Evolutionary conservation across 2,113 vertebrate species (phyloP), one percentile per base, ranked within the genome.

Genomic region (Nothocercus julius): DNA sequence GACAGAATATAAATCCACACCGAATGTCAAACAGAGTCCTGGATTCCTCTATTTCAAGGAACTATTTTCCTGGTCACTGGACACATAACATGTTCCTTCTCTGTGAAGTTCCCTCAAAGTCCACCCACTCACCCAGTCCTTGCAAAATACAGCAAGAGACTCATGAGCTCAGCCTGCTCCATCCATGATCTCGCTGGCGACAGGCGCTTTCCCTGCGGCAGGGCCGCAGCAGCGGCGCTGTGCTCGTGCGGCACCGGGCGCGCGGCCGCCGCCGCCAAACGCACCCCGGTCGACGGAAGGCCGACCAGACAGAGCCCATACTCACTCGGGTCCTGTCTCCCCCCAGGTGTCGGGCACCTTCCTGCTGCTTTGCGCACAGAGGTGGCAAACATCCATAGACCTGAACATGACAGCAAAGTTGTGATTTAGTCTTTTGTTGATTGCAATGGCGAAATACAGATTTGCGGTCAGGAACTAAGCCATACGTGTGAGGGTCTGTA

Each of bases 351-450:
- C 68, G 8, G 53, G 58, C 85, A 69, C 58, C 94, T 85, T 61
- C 67, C 66, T 44, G 85, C 58, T 8, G 0, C 11, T 68, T 70
- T 78, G 40, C 76, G 63, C 21, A 32, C 6, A 51, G 3, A 7
- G 5, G 19, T 25, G 73, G 77, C 86, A 53, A 67, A 58, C 63
- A 15, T 58, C 61, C 58, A 73, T 61, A 92, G 75, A 42, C 19
- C 27, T 19, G 11, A 67, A 42, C 0, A 0, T 53, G 47, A 74
- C 9, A 69, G 62, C 22, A 61, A 72, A 78, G 62, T 81, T 82
- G 67, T 36, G 82, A 85, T 74, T 82, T 77, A 84, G 78, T 30
- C 28, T 77, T 13, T 63, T 80, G 24, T 85, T 83, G 93, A 89
- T 93, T 38, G 73, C 75, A 69, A 45, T 3, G 54, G 79, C 76